A percentile compares a stretch with the other conserved stretches of the same genome.
phyloP scores from a whole-genome alignment of 2,797 vertebrate species.

The Helicolenus hilgendorfi region DNA sequence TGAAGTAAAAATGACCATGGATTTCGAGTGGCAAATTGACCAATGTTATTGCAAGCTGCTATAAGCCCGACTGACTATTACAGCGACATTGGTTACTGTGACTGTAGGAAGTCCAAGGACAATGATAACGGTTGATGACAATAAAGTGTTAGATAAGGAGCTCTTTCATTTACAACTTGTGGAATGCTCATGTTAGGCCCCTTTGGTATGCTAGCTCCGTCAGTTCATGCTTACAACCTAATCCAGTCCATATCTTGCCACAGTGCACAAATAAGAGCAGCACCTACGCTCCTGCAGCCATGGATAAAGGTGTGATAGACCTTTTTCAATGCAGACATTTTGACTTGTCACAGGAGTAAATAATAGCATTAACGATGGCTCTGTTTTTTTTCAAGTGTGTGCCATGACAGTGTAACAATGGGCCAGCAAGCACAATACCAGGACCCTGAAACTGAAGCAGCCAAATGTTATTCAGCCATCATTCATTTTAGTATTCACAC shows the following conservation, averaged over 20 bases:
- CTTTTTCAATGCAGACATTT: neutral
- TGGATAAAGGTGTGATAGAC: neutral
- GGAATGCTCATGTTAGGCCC: neutral
- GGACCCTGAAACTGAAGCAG: neutral
- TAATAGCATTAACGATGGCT: neutral
- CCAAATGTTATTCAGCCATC: neutral
- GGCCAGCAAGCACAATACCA: neutral
- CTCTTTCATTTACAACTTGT: neutral
- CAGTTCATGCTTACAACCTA: neutral
- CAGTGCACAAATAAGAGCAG: neutral
- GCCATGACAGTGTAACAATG: neutral
- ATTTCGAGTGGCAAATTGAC: neutral
- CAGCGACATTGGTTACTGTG: neutral
- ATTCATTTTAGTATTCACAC: neutral
- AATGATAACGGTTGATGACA: neutral
- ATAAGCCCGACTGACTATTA: neutral
- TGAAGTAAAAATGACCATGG: too few species aligned
- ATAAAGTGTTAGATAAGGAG: neutral
- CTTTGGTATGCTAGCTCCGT: neutral
- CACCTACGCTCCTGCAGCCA: neutral
- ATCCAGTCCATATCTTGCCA: too few species aligned
- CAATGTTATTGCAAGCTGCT: neutral
- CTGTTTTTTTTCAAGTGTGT: neutral
- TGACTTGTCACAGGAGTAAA: neutral
- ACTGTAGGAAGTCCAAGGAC: neutral